These are phyloP conservation scores for Sicus ferrugineus DNA, from an alignment of 2,888 invertebrate genomes.

Conservation along the genomic window DNA sequence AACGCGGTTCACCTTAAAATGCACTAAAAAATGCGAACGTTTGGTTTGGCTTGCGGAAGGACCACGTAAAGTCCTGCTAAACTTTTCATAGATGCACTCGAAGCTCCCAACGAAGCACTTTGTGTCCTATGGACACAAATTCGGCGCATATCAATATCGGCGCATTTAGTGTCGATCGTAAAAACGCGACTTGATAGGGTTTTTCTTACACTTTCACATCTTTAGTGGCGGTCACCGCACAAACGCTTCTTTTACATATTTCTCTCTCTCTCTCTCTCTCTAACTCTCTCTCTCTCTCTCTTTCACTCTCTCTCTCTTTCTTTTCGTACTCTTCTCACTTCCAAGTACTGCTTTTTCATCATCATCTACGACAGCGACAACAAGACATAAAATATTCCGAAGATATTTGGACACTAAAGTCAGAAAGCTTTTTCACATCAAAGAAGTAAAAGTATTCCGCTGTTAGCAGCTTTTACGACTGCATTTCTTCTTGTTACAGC, in stretches of 20 bases:
- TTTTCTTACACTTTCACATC: not conserved
- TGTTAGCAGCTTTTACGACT: not conserved
- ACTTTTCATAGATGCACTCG: no score
- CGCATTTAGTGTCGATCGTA: slow-evolving; percentile 22
- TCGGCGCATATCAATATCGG: no score
- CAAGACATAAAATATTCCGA: slow-evolving; percentile 15
- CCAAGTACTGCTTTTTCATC: slow-evolving; percentile 23
- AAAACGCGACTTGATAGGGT: slow-evolving; percentile 17
- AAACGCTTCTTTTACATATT: not conserved
- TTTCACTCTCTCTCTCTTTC: not conserved
- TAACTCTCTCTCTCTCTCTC: not conserved
- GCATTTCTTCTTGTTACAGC: not conserved
- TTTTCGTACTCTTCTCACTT: not conserved
- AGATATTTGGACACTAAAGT: not conserved
- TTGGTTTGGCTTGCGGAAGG: no score
- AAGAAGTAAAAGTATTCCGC: no score
- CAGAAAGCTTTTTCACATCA: not conserved
- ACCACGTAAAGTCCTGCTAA: no score
- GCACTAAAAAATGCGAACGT: no score
- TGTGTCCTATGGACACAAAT: not conserved
- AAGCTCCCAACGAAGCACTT: no score
- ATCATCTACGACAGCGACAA: slow-evolving; percentile 18
- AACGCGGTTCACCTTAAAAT: no score
- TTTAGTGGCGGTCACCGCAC: not conserved
- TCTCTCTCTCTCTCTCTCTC: not conserved